phyloP scores from a whole-genome alignment of 2,797 vertebrate species.

The Sciurus vulgaris region DNA sequence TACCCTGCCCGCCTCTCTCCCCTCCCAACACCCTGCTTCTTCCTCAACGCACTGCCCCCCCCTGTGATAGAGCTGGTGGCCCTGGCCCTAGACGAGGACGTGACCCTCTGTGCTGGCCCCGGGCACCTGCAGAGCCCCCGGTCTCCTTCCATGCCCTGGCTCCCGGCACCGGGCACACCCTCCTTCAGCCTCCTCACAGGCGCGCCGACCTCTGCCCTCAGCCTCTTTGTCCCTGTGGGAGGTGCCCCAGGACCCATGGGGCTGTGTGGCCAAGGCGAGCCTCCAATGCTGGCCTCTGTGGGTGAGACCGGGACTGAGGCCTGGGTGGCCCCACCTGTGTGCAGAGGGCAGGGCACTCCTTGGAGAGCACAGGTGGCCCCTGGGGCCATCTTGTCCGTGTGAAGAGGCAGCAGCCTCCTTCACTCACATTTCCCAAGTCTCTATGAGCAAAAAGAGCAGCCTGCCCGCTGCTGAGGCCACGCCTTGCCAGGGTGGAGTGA shows the following conservation, averaged over 20 bases:
- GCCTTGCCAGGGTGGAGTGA: too few species aligned
- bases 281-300: neutral
- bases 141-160: neutral
- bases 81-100: too few species aligned
- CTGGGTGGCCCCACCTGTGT: rapidly evolving
- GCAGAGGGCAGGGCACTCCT: neutral
- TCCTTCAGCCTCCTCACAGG: neutral
- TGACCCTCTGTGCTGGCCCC: rapidly evolving
- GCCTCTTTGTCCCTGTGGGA: neutral
- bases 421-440: neutral
- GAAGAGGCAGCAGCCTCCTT: neutral
- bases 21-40: too few species aligned
- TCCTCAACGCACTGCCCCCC: too few species aligned
- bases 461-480: too few species aligned
- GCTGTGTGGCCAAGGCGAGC: neutral
- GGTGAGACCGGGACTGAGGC: neutral
- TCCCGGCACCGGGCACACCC: neutral
- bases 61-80: too few species aligned
- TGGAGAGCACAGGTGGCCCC: rapidly evolving
- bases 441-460: too few species aligned
- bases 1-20: too few species aligned
- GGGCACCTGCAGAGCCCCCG: neutral
- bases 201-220: neutral
- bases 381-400: too few species aligned
- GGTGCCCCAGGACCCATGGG: neutral